Evolutionary conservation across 1,140 invertebrate species (phyloP), one percentile per base, ranked within the genome.

Genomic region (Cherax destructor): DNA sequence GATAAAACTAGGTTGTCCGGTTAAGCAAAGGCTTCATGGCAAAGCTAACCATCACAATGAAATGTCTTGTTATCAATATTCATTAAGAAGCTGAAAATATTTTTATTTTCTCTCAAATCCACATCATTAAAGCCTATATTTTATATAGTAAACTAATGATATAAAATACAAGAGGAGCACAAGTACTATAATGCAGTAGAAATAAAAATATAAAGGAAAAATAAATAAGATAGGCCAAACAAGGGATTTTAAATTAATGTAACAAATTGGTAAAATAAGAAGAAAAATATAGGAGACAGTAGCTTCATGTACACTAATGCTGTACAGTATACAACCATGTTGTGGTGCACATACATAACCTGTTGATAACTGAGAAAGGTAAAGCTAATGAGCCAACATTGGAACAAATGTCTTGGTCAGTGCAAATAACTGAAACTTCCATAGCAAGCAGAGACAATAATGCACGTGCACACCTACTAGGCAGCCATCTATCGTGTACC

Each of bases 391-490:
- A 49, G 61, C 65, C n/a, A 49, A 85, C 83, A 85, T 24, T 47
- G 74, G 69, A n/a, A 74, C 24, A 74, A 30, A 30, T 24, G 13
- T 85, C 49, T 47, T 72, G 24, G 24, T 50, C 61, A 69, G 83
- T 85, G 83, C 83, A 85, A 74, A 72, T 18, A 72, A 85, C 30
- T 69, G 30, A 65, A 72, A 74, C n/a, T 50, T 18, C 69, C 65
- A 74, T 56, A 89, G 47, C 65, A 89, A 89, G 80, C 79, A 76
- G 50, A 72, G 50, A 69, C 65, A 59, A 77, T 30, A 78, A 76
- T 76, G 72, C 72, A 86, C 85, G 85, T 86, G 85, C 85, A 86
- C 72, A 77, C 85, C 83, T 85, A 85, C 83, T 72, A 65, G 47
- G 83, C 24, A 41, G 69, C 61, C 65, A 69, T 49, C 61, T 85